Percentiles rank a stretch among this genome's conserved stretches.
Evolutionary conservation across 2,797 vertebrate genomes (phyloP).

Genomic region (Heliangelus exortis): DNA sequence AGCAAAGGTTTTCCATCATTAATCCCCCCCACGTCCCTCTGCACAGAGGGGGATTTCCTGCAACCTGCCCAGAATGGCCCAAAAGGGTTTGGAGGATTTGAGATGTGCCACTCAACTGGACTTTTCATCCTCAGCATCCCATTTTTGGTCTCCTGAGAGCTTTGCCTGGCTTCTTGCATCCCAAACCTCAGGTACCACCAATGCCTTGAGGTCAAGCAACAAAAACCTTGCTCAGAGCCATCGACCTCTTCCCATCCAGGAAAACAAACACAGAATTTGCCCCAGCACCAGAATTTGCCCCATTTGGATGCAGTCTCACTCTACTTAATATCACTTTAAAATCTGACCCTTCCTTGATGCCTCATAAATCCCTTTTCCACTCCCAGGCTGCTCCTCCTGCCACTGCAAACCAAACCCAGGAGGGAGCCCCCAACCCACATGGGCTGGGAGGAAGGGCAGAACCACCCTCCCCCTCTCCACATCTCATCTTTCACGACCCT

Average conservation of each 20-base stretch:
- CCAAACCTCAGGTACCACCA: fast-evolving
- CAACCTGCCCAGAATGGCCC: not conserved
- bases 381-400: not conserved
- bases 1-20: not conserved
- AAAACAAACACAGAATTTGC: not conserved
- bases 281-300: not conserved
- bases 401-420: not conserved
- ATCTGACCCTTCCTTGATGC: not conserved
- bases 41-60: not conserved
- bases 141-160: fast-evolving
- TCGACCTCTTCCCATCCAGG: not conserved
- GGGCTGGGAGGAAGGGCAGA: fast-evolving
- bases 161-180: not conserved
- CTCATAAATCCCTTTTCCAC: not conserved
- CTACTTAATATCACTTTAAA: not conserved
- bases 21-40: not conserved
- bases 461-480: not conserved
- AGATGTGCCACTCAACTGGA: not conserved
- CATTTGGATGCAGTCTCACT: fast-evolving
- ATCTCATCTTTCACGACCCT: not conserved
- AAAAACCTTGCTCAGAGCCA: not conserved
- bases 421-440: not conserved
- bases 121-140: not conserved
- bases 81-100: not conserved
- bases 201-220: fast-evolving